phyloP scores from a whole-genome alignment of 2,113 vertebrate genomes.

The Mormyrus lacerda region DNA sequence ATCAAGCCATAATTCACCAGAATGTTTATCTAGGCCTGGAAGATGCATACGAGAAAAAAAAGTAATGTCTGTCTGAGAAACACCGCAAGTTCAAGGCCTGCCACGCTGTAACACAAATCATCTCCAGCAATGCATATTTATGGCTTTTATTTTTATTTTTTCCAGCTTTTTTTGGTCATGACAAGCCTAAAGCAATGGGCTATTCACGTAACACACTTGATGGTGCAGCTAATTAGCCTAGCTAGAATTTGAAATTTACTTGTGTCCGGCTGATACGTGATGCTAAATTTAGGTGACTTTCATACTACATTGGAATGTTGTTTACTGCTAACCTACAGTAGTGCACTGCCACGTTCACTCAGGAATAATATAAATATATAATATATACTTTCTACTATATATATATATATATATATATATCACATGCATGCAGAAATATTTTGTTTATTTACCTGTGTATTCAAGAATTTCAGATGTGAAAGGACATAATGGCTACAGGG shows the following conservation, averaged over 20 bases:
- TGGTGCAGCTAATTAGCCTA: not conserved
- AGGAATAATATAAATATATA: not conserved
- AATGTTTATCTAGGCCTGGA: not conserved
- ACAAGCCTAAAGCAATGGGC: not conserved
- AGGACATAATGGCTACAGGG: not conserved
- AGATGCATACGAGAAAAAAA: not conserved
- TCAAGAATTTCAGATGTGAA: not conserved
- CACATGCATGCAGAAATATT: not conserved
- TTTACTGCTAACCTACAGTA: not conserved
- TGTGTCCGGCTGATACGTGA: not conserved
- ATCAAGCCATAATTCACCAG: not conserved
- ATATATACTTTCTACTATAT: not conserved
- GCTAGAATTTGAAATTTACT: not conserved
- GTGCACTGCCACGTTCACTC: not conserved
- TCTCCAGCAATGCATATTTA: not conserved
- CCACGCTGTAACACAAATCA: not conserved
- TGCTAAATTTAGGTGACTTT: not conserved
- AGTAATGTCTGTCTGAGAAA: not conserved
- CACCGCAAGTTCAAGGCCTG: not conserved
- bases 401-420: not conserved
- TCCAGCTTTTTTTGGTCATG: not conserved
- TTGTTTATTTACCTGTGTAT: not conserved
- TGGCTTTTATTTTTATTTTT: not conserved
- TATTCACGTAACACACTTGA: not conserved
- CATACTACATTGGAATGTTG: not conserved